These are phyloP conservation scores for Endotricha flammealis DNA, from an alignment of 2,888 invertebrate genomes.

Conservation along the genomic window DNA sequence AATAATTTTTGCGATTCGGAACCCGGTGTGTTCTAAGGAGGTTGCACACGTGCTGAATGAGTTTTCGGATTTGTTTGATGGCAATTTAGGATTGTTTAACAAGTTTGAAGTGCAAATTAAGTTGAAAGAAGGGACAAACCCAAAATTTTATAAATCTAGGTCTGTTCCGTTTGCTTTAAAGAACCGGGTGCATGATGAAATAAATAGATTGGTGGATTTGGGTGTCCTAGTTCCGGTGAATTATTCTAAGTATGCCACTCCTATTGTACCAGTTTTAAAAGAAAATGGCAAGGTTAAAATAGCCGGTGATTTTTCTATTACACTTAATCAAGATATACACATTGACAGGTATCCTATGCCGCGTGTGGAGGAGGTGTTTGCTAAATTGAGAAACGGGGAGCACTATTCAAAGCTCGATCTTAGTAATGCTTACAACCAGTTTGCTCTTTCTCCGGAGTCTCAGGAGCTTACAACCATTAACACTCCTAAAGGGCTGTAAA, in stretches of 20 bases:
- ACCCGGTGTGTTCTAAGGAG: not conserved
- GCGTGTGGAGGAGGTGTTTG: slow-evolving; percentile 3
- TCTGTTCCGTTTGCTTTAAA: slow-evolving; percentile 26
- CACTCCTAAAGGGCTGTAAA: slow-evolving; percentile 20
- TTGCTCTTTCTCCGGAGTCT: slow-evolving; percentile 12
- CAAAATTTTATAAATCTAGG: slow-evolving; percentile 25
- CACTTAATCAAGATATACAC: slow-evolving; percentile 20
- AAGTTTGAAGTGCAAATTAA: slow-evolving; percentile 15
- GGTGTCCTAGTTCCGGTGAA: slow-evolving; percentile 24
- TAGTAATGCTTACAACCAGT: slow-evolving; percentile 19
- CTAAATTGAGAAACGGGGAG: slow-evolving; percentile 12
- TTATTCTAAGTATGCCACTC: slow-evolving; percentile 20
- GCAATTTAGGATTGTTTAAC: slow-evolving; percentile 18
- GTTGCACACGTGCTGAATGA: too few species aligned
- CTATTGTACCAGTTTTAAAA: slow-evolving; percentile 23
- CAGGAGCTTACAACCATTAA: slow-evolving; percentile 21
- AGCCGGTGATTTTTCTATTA: slow-evolving; percentile 17
- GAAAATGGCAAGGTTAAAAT: slow-evolving; percentile 17
- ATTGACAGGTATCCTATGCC: slow-evolving; percentile 9
- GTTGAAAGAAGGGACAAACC: slow-evolving; percentile 15
- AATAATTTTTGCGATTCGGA: slow-evolving; percentile 4
- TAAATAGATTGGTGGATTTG: slow-evolving; percentile 17
- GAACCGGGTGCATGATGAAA: slow-evolving; percentile 25
- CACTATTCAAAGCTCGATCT: slow-evolving; percentile 16
- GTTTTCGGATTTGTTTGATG: slow-evolving; percentile 15